These are phyloP conservation scores for Geotrypetes seraphini DNA, from an alignment of 2,797 vertebrate genomes.

Conservation along the genomic window DNA sequence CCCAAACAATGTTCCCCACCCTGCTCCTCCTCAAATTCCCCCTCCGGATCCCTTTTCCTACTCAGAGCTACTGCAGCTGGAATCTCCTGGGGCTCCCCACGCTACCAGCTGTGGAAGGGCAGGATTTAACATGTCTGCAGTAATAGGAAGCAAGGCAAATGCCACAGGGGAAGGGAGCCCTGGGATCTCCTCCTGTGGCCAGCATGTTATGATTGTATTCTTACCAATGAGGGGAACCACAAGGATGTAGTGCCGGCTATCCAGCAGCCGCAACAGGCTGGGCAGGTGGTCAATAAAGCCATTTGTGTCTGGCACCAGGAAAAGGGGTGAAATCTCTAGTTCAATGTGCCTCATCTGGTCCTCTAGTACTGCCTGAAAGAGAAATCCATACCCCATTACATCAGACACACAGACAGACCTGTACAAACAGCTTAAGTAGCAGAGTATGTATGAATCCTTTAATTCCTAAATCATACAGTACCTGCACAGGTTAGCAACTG, in stretches of 20 bases:
- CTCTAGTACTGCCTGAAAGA: slow-evolving; percentile 81
- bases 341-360: slow-evolving; percentile 82
- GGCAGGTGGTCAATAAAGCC: slow-evolving; percentile 92
- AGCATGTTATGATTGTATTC: too few species aligned
- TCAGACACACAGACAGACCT: background rate
- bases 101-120: background rate
- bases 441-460: too few species aligned
- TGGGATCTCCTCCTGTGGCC: background rate
- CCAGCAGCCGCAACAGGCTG: slow-evolving; percentile 70
- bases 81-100: background rate
- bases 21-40: slow-evolving; percentile 31
- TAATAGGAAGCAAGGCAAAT: too few species aligned
- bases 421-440: background rate
- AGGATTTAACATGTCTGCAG: background rate
- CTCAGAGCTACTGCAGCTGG: slow-evolving; percentile 11
- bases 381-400: background rate
- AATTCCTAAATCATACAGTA: too few species aligned
- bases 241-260: slow-evolving; percentile 80
- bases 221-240: slow-evolving; percentile 95
- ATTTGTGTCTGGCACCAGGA: slow-evolving; percentile 92
- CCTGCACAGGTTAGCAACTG: too few species aligned
- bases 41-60: slow-evolving; percentile 40
- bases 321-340: slow-evolving; percentile 86
- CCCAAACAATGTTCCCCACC: slow-evolving; percentile 49
- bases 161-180: accelerated